Evolutionary conservation across 2,888 invertebrate species (phyloP).

Genomic region (Diachrysia chrysitis): DNA sequence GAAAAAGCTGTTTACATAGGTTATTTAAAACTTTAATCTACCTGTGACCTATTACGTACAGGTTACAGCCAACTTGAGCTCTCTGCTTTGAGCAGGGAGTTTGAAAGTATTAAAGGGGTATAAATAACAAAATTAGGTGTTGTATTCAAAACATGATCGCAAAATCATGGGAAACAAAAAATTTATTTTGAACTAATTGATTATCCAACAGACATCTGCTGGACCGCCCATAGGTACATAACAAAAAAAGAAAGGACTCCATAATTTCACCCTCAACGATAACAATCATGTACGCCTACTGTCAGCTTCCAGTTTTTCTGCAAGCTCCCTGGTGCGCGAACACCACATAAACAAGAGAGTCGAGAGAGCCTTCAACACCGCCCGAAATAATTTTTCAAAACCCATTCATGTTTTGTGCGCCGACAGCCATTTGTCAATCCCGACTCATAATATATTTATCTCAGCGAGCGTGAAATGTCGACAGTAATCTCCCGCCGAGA

Average conservation of each 20-base stretch:
- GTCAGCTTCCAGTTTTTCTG: constrained; percentile 74
- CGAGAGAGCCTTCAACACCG: constrained; percentile 74
- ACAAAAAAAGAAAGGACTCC: constrained; percentile 64
- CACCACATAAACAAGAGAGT: constrained; percentile 64
- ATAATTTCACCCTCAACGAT: constrained; percentile 56
- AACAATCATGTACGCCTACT: constrained; percentile 72
- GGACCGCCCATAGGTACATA: constrained; percentile 63
- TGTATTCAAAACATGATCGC: constrained; percentile 1
- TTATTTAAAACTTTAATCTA: too few species aligned
- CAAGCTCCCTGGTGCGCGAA: constrained; percentile 66
- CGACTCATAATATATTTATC: constrained; percentile 66
- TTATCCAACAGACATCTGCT: constrained; percentile 41
- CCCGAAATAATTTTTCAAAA: constrained; percentile 50
- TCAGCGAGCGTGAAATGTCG: constrained; percentile 68
- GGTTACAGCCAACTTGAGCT: too few species aligned
- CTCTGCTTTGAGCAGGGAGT: too few species aligned
- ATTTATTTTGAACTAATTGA: background rate
- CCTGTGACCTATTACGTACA: too few species aligned
- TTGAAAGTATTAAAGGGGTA: background rate
- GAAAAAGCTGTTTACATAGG: too few species aligned
- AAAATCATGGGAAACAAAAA: background rate
- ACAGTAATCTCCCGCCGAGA: constrained; percentile 68
- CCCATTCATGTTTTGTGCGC: constrained; percentile 53
- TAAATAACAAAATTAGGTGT: background rate
- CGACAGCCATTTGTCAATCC: constrained; percentile 62